Evolutionary conservation across 1,140 invertebrate genomes (phyloP), one percentile per base, ranked within the genome.

Genomic region (Ylistrum balloti): DNA sequence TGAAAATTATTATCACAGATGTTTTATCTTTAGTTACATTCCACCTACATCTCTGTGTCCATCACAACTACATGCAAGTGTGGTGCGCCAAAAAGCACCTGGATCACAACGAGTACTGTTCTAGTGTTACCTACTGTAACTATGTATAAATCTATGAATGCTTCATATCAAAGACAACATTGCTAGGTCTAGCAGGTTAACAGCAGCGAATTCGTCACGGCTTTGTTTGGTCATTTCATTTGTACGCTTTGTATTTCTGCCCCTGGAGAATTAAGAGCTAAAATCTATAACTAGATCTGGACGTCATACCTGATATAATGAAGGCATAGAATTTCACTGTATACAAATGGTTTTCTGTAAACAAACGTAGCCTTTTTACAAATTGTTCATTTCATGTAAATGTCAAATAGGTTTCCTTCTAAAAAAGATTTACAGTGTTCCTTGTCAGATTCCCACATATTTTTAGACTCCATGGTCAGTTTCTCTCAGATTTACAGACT

Each of bases 141-240:
- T 74, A 48, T 48, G 15, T 48, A 48, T 48, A n/a, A 45, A 45
- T 45, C 41, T 13, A 17, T n/a, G n/a, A n/a, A n/a, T n/a, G n/a
- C n/a, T n/a, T n/a, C n/a, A n/a, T n/a, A n/a, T n/a, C n/a, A n/a
- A 7, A 13, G 35, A 38, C 35, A 38, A 38, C 35, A 5, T 38
- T 7, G 22, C n/a, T 17, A n/a, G 56, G 22, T 74, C 56, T 74
- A n/a, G 1, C n/a, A 28, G 56, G 56, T 11, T 74, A 28, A 28
- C 56, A 74, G 56, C 56, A 74, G 3, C 56, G 28, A n/a, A n/a
- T n/a, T n/a, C 56, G 17, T 74, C 28, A 74, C 0, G n/a, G 56
- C 56, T 11, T 74, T 74, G 56, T 74, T 74, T 74, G 56, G 56
- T 74, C 56, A 74, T 74, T 74, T 74, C 56, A 74, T 74, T 74